phyloP scores from a whole-genome alignment of 2,797 vertebrate species.

The Prionace glauca region DNA sequence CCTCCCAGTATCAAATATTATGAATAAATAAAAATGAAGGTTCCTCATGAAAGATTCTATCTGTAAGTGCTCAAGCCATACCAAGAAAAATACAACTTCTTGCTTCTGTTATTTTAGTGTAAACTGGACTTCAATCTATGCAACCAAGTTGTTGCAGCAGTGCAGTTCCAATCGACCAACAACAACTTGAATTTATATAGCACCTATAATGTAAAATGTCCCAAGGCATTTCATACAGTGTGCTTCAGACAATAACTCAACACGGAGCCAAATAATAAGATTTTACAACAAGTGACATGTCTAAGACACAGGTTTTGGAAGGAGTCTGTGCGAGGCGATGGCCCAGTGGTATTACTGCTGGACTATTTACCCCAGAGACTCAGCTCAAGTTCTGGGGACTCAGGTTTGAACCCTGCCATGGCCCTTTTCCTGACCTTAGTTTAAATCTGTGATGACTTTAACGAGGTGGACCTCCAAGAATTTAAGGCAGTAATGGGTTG shows the following conservation, averaged over 20 bases:
- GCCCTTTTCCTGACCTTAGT: background rate
- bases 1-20: background rate
- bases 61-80: background rate
- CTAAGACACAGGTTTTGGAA: background rate
- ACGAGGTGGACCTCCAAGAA: no score
- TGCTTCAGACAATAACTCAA: background rate
- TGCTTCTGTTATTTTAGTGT: background rate
- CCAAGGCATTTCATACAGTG: background rate
- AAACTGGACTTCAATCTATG: background rate
- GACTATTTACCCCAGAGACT: no score
- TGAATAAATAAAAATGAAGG: background rate
- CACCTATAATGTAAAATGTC: background rate
- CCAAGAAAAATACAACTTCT: background rate
- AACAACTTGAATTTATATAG: background rate
- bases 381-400: no score
- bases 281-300: background rate
- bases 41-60: background rate
- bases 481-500: no score
- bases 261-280: background rate
- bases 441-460: background rate
- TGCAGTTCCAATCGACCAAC: background rate
- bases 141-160: background rate
- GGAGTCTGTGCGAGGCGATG: no score
- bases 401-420: no score
- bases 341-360: no score